Percentiles rank a stretch among this genome's conserved stretches.
These are phyloP conservation scores for Meloidogyne chitwoodi DNA, from an alignment of 1,140 invertebrate species.

Conservation along the genomic window DNA sequence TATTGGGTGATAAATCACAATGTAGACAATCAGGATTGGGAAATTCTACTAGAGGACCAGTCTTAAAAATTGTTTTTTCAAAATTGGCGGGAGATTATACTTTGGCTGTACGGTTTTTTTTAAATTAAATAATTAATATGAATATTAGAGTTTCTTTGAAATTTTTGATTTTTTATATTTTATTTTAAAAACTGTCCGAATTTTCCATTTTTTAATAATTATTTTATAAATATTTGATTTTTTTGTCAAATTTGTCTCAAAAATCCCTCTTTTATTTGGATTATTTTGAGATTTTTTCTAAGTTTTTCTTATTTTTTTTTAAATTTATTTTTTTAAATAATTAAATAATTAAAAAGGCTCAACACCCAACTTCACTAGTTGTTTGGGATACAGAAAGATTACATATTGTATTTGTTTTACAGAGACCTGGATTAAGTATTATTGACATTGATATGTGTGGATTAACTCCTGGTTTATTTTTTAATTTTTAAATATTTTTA, in stretches of 20 bases:
- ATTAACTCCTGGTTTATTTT: conserved; percentile 36
- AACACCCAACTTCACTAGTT: conserved; percentile 45
- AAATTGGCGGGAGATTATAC: conserved; percentile 51
- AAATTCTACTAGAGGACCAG: conserved; percentile 31
- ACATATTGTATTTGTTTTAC: conserved; percentile 38
- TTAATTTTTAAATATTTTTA: background rate
- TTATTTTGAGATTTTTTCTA: background rate
- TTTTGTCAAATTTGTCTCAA: too few species aligned
- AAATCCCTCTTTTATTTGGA: too few species aligned
- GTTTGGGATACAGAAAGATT: conserved; percentile 53
- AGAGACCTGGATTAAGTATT: conserved; percentile 27
- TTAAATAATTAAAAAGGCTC: conserved; percentile 9
- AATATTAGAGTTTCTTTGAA: too few species aligned
- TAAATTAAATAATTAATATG: background rate
- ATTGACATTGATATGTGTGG: conserved; percentile 57
- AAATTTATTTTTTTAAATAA: background rate
- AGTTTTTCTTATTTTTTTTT: too few species aligned
- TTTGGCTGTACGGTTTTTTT: conserved; percentile 36
- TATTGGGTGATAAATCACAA: conserved; percentile 40
- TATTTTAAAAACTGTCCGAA: too few species aligned
- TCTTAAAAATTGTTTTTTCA: conserved; percentile 42
- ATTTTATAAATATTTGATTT: too few species aligned
- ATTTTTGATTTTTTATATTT: background rate
- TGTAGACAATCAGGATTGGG: conserved; percentile 40
- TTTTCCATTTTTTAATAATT: too few species aligned